Percentiles rank a stretch among this genome's conserved stretches.
phyloP scores from a whole-genome alignment of 1,140 invertebrate species.

The Marisa cornuarietis region DNA sequence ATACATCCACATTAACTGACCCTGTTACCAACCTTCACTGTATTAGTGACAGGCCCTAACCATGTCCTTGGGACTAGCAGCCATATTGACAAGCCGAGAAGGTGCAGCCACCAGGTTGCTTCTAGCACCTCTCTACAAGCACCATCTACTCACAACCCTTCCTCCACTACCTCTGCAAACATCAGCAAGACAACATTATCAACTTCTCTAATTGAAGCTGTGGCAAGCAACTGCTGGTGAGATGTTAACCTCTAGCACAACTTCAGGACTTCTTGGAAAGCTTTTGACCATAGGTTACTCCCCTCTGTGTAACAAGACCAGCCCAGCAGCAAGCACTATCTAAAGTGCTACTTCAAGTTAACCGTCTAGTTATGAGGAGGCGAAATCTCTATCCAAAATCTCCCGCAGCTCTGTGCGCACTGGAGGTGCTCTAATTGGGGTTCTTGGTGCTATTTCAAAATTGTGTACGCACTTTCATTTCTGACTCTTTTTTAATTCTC shows the following conservation, averaged over 20 bases:
- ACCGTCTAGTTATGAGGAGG: conserved; percentile 61
- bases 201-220: background rate
- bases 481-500: too few species aligned
- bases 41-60: conserved; percentile 78
- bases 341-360: background rate
- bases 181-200: background rate
- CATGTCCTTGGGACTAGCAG: conserved; percentile 80
- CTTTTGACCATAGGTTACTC: conserved; percentile 53
- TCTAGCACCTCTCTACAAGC: background rate
- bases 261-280: conserved; percentile 41
- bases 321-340: conserved; percentile 4
- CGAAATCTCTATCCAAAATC: conserved; percentile 12
- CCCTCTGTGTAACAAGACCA: conserved; percentile 35
- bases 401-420: conserved; percentile 26
- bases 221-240: conserved; percentile 5
- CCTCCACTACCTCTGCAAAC: background rate
- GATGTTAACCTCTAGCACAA: conserved; percentile 19
- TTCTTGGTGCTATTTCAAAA: conserved; percentile 50
- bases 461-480: too few species aligned
- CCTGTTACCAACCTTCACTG: background rate
- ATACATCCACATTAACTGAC: conserved; percentile 67
- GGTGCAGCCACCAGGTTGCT: conserved; percentile 68
- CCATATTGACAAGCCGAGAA: conserved; percentile 80
- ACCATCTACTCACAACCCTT: conserved; percentile 13
- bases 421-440: conserved; percentile 36